Base-by-base conservation (phyloP, 2,113 vertebrate species). In the Perca schrenkii region DNA sequence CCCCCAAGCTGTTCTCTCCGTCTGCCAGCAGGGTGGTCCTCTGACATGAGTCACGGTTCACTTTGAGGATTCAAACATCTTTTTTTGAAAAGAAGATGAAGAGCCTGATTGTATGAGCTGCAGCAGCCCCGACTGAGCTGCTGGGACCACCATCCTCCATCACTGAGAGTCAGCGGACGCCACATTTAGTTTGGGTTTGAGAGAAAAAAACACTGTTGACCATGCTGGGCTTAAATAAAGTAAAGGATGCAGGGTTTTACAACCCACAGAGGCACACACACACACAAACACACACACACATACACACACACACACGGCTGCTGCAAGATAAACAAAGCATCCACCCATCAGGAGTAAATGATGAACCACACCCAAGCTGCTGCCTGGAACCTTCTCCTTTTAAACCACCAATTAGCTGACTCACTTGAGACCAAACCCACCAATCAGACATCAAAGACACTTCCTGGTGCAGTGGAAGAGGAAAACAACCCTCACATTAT, bases 401-500 rank as follows among this genome's bases (percentile, higher is more conserved):
- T 47, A 82, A 91, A 86, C 82, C 84, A 70, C 71, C 83, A 86
- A 76, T 89, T 86, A 87, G 74, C 54, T 83, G 77, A 86, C 54
- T 88, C 87, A 74, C 77, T 72, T 25, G 67, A 89, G 84, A 67
- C 77, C 71, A 57, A 72, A 79, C 79, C 82, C 65, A 75, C 84
- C 76, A 91, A 82, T 87, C 80, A 82, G 22, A 64, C 80, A 87
- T 89, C 82, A 93, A 89, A 89, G 58, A 50, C 52, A 63, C 64
- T 73, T 85, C 65, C 86, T 87, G 65, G 52, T 77, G 57, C 58
- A 49, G 60, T 25, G 53, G 58, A 75, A 64, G 65, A 56, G 63
- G 68, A 84, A 87, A 87, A 40, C 62, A 75, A 11, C 43, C 66
- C 36, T 54, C n/a, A 31, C 21, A 60, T 74, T 61, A 52, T 36